A percentile compares a stretch with the other conserved stretches of the same genome.
Evolutionary conservation across 2,113 vertebrate genomes (phyloP).

Genomic region (Etheostoma cragini): DNA sequence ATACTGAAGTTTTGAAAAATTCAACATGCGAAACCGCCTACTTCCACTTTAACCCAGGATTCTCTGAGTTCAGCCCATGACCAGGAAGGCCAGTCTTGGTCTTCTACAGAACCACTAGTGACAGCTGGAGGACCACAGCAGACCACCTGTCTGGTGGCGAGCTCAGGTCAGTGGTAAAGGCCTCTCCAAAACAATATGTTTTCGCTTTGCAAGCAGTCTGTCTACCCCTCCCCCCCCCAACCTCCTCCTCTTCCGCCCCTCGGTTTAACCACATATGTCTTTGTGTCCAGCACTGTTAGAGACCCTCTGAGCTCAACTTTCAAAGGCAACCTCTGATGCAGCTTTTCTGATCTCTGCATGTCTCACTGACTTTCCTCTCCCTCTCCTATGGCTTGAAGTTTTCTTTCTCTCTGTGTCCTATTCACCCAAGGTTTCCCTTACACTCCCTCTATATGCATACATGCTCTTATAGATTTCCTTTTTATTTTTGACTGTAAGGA

Average conservation of each 20-base stretch:
- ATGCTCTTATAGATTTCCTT: not conserved
- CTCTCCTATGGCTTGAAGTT: conserved; percentile 15
- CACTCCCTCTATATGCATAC: not conserved
- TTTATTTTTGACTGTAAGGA: conserved; percentile 1
- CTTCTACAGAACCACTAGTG: conserved; percentile 19
- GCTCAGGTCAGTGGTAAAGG: conserved; percentile 30
- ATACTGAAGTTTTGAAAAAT: not conserved
- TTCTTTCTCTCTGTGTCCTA: conserved; percentile 14
- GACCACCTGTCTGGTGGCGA: conserved; percentile 55
- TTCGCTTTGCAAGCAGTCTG: conserved; percentile 63
- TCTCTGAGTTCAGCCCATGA: not conserved
- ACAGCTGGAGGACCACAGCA: conserved; percentile 37
- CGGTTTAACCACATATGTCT: conserved; percentile 63
- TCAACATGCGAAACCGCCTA: not conserved
- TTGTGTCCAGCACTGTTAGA: conserved; percentile 59
- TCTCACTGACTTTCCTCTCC: conserved; percentile 36
- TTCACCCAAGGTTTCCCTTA: not conserved
- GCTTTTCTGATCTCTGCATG: conserved; percentile 65
- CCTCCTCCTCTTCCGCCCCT: not conserved
- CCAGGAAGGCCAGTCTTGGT: not conserved
- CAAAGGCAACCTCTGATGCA: conserved; percentile 76
- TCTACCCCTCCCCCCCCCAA: not conserved
- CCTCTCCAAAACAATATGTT: conserved; percentile 62
- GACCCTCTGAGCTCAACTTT: conserved; percentile 68
- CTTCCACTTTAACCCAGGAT: conserved; percentile 1